phyloP scores from a whole-genome alignment of 2,113 vertebrate genomes.

The Cynopterus brachyotis region DNA sequence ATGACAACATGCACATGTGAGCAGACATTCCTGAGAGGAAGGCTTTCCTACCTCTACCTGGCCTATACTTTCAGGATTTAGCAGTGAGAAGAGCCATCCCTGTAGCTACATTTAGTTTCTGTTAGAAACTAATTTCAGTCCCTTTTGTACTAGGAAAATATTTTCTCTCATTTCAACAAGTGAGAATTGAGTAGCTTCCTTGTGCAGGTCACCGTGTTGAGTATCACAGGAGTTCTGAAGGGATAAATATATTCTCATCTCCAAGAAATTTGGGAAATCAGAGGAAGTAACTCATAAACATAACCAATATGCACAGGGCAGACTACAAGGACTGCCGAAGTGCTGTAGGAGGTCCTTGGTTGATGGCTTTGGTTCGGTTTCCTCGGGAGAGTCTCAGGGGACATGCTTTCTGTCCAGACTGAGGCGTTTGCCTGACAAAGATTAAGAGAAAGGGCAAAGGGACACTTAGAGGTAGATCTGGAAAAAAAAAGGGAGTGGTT shows the following conservation, averaged over 20 bases:
- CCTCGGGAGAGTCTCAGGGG: background rate
- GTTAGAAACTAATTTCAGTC: background rate
- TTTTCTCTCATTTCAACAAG: background rate
- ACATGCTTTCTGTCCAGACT: background rate
- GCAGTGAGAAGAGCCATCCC: background rate
- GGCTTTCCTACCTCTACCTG: background rate
- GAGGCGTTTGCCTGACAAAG: background rate
- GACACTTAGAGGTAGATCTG: background rate
- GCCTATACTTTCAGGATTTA: background rate
- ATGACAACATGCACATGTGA: accelerated
- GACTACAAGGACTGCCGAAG: accelerated
- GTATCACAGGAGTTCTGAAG: background rate
- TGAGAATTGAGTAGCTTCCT: background rate
- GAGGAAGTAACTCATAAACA: background rate
- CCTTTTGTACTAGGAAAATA: background rate
- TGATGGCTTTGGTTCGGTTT: background rate
- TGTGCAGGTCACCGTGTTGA: background rate
- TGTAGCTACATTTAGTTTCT: background rate
- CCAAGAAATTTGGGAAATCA: background rate
- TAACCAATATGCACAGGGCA: no score
- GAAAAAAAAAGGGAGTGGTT: background rate
- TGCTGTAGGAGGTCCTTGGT: accelerated
- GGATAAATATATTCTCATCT: background rate
- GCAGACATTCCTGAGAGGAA: background rate
- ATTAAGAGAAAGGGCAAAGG: background rate